phyloP scores from a whole-genome alignment of 2,888 invertebrate genomes.

The Lepetodrilus schrolli region DNA sequence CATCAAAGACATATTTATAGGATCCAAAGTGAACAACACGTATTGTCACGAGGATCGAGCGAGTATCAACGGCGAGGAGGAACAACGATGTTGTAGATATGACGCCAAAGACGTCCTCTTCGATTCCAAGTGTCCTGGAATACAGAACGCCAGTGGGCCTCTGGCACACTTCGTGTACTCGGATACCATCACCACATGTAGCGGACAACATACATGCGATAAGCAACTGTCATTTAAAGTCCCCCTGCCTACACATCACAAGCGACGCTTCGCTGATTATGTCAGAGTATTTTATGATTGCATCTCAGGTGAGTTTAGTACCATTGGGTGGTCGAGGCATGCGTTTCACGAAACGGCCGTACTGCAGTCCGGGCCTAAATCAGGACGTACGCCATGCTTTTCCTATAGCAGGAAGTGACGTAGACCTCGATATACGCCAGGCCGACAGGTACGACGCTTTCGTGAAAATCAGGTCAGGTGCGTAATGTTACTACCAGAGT shows the following conservation, averaged over 20 bases:
- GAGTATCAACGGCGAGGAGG: not conserved
- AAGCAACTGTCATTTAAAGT: not conserved
- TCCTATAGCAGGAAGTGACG: too few relatives aligned
- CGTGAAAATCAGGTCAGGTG: too few relatives aligned
- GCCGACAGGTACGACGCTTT: too few relatives aligned
- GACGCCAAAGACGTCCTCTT: not conserved
- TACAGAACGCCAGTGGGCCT: not conserved
- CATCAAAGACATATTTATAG: slow-evolving; percentile 3
- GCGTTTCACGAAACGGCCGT: too few relatives aligned
- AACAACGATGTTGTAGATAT: not conserved
- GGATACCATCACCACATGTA: not conserved
- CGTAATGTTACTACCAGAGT: too few relatives aligned
- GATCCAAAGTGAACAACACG: not conserved
- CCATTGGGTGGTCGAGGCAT: too few relatives aligned
- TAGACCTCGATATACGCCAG: too few relatives aligned
- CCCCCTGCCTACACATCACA: not conserved
- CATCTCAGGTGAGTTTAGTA: not conserved
- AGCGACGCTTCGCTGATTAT: not conserved
- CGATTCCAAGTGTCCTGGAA: slow-evolving; percentile 17
- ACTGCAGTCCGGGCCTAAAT: too few relatives aligned
- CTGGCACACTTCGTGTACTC: not conserved
- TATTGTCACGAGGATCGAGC: not conserved
- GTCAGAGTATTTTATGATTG: not conserved
- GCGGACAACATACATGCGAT: not conserved
- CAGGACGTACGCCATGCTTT: too few relatives aligned